A percentile compares a stretch with the other conserved stretches of the same genome.
Conservation (phyloP, 1,140 invertebrate species). For the Nephotettix cincticeps region DNA sequence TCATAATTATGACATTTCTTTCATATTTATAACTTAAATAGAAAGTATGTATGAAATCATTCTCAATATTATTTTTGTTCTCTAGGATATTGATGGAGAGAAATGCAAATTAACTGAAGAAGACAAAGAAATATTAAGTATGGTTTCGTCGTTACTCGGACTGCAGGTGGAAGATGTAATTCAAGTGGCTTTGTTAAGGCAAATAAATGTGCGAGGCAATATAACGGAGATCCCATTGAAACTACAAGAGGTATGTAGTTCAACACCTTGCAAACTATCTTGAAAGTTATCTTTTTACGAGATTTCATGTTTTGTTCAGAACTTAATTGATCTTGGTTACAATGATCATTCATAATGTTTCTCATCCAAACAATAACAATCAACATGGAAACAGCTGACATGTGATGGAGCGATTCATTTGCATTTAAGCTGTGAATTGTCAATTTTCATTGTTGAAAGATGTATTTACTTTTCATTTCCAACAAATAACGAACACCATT, state of each 20-base stretch:
- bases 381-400: too few relatives aligned
- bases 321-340: too few relatives aligned
- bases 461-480: too few relatives aligned
- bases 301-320: too few relatives aligned
- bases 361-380: too few relatives aligned
- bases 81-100: slow-evolving; percentile 85
- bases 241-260: slow-evolving; percentile 71
- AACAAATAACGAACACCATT: too few relatives aligned
- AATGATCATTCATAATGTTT: too few relatives aligned
- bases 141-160: slow-evolving; percentile 77
- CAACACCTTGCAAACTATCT: too few relatives aligned
- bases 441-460: too few relatives aligned
- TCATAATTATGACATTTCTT: not conserved
- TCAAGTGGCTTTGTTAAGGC: slow-evolving; percentile 79
- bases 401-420: too few relatives aligned
- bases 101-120: slow-evolving; percentile 71
- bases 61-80: not conserved
- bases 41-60: not conserved
- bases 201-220: slow-evolving; percentile 94
- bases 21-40: not conserved
- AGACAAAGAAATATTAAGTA: slow-evolving; percentile 74
- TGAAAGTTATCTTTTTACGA: too few relatives aligned
- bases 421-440: too few relatives aligned
- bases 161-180: slow-evolving; percentile 72
- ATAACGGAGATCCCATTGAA: slow-evolving; percentile 94